Conservation (phyloP, 2,888 invertebrate genomes). For the Phoenoteleia sp. region DNA sequence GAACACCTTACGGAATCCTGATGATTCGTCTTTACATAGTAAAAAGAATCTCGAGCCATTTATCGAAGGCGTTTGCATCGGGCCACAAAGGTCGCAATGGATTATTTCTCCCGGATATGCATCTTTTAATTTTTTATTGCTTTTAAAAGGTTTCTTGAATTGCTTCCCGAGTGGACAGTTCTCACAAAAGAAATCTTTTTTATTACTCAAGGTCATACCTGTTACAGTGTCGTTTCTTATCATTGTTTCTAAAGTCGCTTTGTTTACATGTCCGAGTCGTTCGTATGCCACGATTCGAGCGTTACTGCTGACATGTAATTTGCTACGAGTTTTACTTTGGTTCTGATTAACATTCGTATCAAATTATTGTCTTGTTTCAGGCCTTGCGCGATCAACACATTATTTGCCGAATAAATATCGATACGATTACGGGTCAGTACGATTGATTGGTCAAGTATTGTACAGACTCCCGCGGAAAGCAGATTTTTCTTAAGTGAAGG, state of each 20-base stretch:
- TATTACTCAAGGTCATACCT: slow-evolving; percentile 60
- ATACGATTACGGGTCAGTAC: neutral
- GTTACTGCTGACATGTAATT: neutral
- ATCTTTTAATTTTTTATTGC: too few species aligned
- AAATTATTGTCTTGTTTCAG: slow-evolving; percentile 35
- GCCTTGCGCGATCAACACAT: slow-evolving; percentile 24
- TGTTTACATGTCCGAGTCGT: slow-evolving; percentile 70
- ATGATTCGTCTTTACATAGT: too few species aligned
- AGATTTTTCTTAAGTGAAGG: slow-evolving; percentile 43
- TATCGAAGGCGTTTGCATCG: too few species aligned
- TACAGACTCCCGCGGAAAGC: slow-evolving; percentile 31
- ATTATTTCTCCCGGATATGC: too few species aligned
- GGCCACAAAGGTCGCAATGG: too few species aligned
- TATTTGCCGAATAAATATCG: slow-evolving; percentile 9
- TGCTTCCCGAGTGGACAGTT: slow-evolving; percentile 30
- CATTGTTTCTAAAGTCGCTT: slow-evolving; percentile 39
- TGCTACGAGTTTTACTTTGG: neutral
- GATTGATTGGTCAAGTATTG: neutral
- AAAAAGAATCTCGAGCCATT: too few species aligned
- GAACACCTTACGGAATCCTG: too few species aligned
- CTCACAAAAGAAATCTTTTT: slow-evolving; percentile 39
- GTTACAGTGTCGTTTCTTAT: slow-evolving; percentile 46
- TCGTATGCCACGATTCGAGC: slow-evolving; percentile 72
- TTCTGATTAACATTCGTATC: slow-evolving; percentile 17
- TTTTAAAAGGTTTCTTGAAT: slow-evolving; percentile 21